These are phyloP conservation scores for Phycodurus eques DNA, from an alignment of 2,113 vertebrate genomes.

Conservation along the genomic window DNA sequence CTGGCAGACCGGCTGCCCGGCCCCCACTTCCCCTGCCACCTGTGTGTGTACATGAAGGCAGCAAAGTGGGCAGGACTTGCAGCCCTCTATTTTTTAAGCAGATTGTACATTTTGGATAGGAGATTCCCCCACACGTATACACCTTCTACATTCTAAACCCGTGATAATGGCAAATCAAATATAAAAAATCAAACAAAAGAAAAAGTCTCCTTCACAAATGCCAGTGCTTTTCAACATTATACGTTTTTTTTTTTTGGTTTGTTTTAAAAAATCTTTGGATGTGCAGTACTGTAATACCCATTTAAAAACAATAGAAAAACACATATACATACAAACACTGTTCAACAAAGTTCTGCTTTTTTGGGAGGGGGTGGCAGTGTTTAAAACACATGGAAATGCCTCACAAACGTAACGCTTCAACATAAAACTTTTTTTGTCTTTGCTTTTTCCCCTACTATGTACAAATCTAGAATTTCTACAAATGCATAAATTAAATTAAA, in stretches of 20 bases:
- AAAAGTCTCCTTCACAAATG: constrained; percentile 82
- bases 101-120: constrained; percentile 75
- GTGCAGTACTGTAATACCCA: constrained; percentile 77
- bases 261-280: constrained; percentile 85
- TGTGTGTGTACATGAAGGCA: constrained; percentile 61
- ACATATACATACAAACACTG: constrained; percentile 72
- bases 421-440: constrained; percentile 76
- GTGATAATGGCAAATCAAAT: constrained; percentile 77
- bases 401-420: constrained; percentile 84
- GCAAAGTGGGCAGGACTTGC: constrained; percentile 69
- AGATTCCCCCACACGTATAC: constrained; percentile 74
- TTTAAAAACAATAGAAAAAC: constrained; percentile 81
- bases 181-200: constrained; percentile 72
- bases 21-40: constrained; percentile 59
- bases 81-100: constrained; percentile 68
- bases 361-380: constrained; percentile 81
- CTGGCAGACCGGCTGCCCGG: constrained; percentile 77
- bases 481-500: constrained; percentile 90
- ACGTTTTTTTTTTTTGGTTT: constrained; percentile 74
- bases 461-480: constrained; percentile 90
- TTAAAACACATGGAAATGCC: constrained; percentile 84
- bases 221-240: constrained; percentile 84
- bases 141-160: constrained; percentile 80
- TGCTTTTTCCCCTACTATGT: constrained; percentile 84
- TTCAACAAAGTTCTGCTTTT: constrained; percentile 80